These are phyloP conservation scores for Lepidocyrtoides sp. DNA, from an alignment of 2,888 invertebrate species.

Conservation along the genomic window DNA sequence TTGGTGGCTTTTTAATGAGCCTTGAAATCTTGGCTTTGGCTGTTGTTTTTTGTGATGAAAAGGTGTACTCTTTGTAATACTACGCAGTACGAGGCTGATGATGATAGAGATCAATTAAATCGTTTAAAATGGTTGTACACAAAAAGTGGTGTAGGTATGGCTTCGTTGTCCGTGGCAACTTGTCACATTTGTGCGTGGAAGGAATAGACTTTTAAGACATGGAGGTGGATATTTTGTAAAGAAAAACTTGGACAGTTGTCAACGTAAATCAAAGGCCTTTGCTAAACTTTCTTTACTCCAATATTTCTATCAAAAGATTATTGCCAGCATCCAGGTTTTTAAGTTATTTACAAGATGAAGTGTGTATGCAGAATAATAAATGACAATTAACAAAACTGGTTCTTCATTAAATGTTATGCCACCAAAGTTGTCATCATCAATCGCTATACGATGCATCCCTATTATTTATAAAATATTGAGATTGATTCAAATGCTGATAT, in stretches of 20 bases:
- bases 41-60: not conserved
- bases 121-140: not conserved
- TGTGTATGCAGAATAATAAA: not conserved
- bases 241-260: not conserved
- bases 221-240: not conserved
- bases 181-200: not conserved
- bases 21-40: constrained; percentile 15
- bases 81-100: not conserved
- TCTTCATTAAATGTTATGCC: not conserved
- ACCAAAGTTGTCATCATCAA: too few species aligned
- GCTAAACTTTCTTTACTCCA: too few species aligned
- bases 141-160: not conserved
- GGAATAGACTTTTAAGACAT: not conserved
- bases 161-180: not conserved
- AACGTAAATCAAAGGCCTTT: too few species aligned
- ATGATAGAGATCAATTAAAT: not conserved
- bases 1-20: constrained; percentile 32
- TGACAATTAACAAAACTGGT: not conserved
- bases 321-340: too few species aligned
- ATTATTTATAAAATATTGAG: too few species aligned
- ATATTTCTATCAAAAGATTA: too few species aligned
- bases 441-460: too few species aligned
- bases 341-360: too few species aligned
- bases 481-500: not conserved
- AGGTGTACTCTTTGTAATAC: too few species aligned